A percentile compares a stretch with the other conserved stretches of the same genome.
These are phyloP conservation scores for Enteromius fasciolatus DNA, from an alignment of 2,797 vertebrate genomes.

Conservation along the genomic window DNA sequence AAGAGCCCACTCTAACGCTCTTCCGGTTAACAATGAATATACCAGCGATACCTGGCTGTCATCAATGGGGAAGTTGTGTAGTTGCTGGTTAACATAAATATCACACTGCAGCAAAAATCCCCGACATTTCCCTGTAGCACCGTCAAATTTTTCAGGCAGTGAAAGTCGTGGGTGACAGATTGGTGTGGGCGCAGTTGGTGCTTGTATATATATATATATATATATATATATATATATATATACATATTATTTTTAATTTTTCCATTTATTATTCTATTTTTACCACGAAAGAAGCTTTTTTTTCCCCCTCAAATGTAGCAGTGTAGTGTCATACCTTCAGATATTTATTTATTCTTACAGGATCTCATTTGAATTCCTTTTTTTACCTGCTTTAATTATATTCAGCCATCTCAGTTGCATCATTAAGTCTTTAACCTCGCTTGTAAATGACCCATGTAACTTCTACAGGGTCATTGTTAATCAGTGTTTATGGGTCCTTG, in stretches of 20 bases:
- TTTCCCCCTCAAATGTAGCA: background rate
- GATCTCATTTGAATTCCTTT: constrained; percentile 30
- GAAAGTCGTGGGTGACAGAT: too few relatives aligned
- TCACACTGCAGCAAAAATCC: too few relatives aligned
- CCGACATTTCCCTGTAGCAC: too few relatives aligned
- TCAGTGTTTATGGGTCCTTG: constrained; percentile 41
- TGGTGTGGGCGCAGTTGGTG: too few relatives aligned
- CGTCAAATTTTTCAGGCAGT: too few relatives aligned
- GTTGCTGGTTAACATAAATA: too few relatives aligned
- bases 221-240: too few relatives aligned
- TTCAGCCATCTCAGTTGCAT: constrained; percentile 31
- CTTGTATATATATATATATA: too few relatives aligned
- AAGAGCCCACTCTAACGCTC: too few relatives aligned
- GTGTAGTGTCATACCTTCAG: background rate
- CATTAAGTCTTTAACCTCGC: constrained; percentile 47
- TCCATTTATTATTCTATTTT: background rate
- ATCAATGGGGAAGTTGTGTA: too few relatives aligned
- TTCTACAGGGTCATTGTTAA: constrained; percentile 38
- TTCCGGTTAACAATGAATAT: too few relatives aligned
- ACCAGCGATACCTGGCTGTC: too few relatives aligned
- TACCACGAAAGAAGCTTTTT: background rate
- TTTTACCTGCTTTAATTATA: constrained; percentile 38
- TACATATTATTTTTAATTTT: background rate
- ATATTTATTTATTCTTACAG: background rate
- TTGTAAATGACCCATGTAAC: constrained; percentile 35